Evolutionary conservation across 1,140 invertebrate species (phyloP), one percentile per base, ranked within the genome.

Genomic region (Cherax quadricarinatus): DNA sequence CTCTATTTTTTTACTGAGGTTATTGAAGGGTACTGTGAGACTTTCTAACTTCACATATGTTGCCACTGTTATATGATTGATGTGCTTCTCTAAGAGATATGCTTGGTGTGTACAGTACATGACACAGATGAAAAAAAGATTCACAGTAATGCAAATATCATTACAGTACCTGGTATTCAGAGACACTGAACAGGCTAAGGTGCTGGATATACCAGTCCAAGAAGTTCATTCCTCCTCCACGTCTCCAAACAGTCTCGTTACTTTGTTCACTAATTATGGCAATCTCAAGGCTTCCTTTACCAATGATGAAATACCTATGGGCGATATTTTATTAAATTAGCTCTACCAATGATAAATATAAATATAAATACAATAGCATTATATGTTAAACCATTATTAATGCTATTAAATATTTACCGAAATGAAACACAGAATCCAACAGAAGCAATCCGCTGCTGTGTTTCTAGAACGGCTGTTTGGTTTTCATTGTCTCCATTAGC

Each of bases 341-440:
- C 70, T 66, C 21, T 10, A 4, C 9, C 14, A 57, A 9, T 10
- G 53, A 57, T 57, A 57, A 10, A 57, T 57, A 57, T 9, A 57
- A 10, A 57, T 5, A 57, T 57, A 57, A 14, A 14, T 9, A 57
- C 14, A 57, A 57, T 57, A 57, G 14, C 14, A 57, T 57, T 10
- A 14, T 7, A 57, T 5, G 4, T 66, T 60, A 60, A 10, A 9
- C 57, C 9, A 60, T 9, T 21, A 66, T 66, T 1, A 10, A 66
- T 66, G 21, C 10, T 66, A 18, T 66, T 18, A 66, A 18, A 21
- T 66, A 66, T 18, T 48, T 62, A 91, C 89, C 89, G 70, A 73
- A 91, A 91, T 41, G 89, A 91, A 9, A 91, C 9, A 30, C 89
- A 91, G 73, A 91, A 91, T 24, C 89, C 89, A 51, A 86, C 21